Evolutionary conservation across 2,113 vertebrate genomes (phyloP), one percentile per base, ranked within the genome.

Genomic region (Colaptes auratus): DNA sequence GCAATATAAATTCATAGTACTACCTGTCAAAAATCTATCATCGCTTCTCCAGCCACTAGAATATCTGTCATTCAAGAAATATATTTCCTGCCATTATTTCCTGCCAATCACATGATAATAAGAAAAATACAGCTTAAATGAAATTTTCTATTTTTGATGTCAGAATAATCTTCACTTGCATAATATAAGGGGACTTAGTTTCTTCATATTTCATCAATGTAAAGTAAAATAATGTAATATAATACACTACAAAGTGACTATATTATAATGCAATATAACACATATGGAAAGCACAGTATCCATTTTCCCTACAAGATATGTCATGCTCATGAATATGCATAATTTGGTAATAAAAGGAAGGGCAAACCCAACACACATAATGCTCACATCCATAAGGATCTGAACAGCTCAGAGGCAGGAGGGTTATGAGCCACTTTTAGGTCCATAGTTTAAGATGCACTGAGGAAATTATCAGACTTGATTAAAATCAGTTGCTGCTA

Each of bases 21-120:
- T 89, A 77, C 65, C 60, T 93, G 78, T 92, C 89, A 95, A 93
- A 95, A 93, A 93, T 67, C 81, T 92, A 89, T 93, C 75, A 77
- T 52, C 18, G 77, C 31, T 79, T 87, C 78, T 92, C 35, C 60
- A 92, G 36, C 31, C 65, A 78, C 46, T 46, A 80, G 33, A 91
- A 85, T 89, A 93, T 60, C 63, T 74, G 90, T 78, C 56, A 67
- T 86, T 81, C 83, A 83, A 69, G 80, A 83, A 96, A 67, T 81
- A 77, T 73, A 85, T 91, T 93, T 65, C 46, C 88, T 93, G 89
- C 64, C 84, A 95, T 39, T 73, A 85, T 92, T 93, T 65, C 46
- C 88, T 93, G 89, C 64, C 84, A 95, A 87, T 91, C 87, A 66
- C 60, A 85, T 8, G n/a, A 73, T 87, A 91, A 93, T 79, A 88